These are phyloP conservation scores for Gonocerus acuteangulatus DNA, from an alignment of 2,888 invertebrate genomes.

Conservation along the genomic window DNA sequence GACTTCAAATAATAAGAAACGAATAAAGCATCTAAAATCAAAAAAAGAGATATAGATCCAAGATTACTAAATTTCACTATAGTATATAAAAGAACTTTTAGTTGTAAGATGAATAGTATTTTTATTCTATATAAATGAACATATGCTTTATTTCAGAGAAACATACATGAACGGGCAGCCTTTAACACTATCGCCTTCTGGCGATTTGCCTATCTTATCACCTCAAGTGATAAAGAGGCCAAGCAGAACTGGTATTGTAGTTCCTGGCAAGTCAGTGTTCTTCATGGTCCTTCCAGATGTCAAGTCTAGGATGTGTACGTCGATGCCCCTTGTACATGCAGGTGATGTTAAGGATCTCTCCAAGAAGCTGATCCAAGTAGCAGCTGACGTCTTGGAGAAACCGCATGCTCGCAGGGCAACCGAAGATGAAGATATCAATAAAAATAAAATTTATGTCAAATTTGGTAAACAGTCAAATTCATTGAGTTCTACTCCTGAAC, in stretches of 20 bases:
- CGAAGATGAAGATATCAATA: constrained; percentile 1
- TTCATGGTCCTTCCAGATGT: constrained; percentile 39
- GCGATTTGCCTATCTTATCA: constrained; percentile 45
- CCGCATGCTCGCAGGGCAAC: not conserved
- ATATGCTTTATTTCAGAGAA: constrained; percentile 46
- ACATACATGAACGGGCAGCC: constrained; percentile 57
- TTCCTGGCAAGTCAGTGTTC: constrained; percentile 37
- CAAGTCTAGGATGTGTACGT: constrained; percentile 36
- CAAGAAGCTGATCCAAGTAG: constrained; percentile 18
- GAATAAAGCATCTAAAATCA: no score
- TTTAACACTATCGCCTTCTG: constrained; percentile 52
- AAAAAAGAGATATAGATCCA: no score
- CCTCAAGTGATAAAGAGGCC: constrained; percentile 36
- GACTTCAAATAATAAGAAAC: no score
- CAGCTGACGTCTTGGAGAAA: constrained; percentile 9
- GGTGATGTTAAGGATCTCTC: constrained; percentile 13
- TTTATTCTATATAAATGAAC: not conserved
- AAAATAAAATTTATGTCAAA: constrained; percentile 23
- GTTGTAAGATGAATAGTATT: not conserved
- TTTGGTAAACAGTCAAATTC: constrained; percentile 16
- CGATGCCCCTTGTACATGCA: not conserved
- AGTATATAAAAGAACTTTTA: no score
- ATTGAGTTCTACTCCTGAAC: not conserved
- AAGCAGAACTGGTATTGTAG: constrained; percentile 28
- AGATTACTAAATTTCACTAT: no score